These are phyloP conservation scores for Neoniphon sammara DNA, from an alignment of 2,797 vertebrate species.

Conservation along the genomic window DNA sequence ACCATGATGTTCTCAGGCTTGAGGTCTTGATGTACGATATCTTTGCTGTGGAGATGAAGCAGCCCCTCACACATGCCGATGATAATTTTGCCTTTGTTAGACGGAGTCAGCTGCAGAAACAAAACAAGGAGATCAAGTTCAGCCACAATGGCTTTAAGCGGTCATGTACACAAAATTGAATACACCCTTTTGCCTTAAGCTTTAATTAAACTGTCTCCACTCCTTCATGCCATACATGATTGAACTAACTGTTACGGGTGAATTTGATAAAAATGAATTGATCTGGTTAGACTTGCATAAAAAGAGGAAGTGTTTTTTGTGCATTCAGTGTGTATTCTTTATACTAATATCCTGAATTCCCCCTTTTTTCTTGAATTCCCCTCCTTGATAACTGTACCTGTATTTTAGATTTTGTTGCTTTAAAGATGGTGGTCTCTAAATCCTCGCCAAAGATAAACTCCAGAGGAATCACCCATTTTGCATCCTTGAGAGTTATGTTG, in stretches of 20 bases:
- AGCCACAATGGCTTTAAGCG: neutral
- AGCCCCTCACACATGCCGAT: slow-evolving; percentile 83
- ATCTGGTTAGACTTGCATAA: neutral
- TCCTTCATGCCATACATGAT: neutral
- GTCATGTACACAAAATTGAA: neutral
- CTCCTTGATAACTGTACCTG: slow-evolving; percentile 57
- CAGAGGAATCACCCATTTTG: slow-evolving; percentile 82
- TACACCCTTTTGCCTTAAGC: slow-evolving; percentile 3
- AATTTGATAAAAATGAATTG: neutral
- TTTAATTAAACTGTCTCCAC: neutral
- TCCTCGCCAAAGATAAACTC: slow-evolving; percentile 85
- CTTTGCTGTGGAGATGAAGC: slow-evolving; percentile 76
- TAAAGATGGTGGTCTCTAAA: slow-evolving; percentile 83
- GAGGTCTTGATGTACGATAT: slow-evolving; percentile 85
- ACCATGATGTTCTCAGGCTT: slow-evolving; percentile 87
- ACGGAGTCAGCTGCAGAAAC: slow-evolving; percentile 65
- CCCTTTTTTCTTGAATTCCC: neutral
- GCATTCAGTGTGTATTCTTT: neutral
- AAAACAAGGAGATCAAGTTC: slow-evolving; percentile 17
- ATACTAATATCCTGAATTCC: neutral
- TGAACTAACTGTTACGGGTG: neutral
- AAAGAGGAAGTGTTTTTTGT: neutral
- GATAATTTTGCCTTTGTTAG: slow-evolving; percentile 76
- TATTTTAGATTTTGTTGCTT: slow-evolving; percentile 77
- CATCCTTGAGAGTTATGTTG: slow-evolving; percentile 66